These are phyloP conservation scores for Isaurus tuberculatus DNA, from an alignment of 92 coral and sea anemone genomes.

Conservation along the genomic window DNA sequence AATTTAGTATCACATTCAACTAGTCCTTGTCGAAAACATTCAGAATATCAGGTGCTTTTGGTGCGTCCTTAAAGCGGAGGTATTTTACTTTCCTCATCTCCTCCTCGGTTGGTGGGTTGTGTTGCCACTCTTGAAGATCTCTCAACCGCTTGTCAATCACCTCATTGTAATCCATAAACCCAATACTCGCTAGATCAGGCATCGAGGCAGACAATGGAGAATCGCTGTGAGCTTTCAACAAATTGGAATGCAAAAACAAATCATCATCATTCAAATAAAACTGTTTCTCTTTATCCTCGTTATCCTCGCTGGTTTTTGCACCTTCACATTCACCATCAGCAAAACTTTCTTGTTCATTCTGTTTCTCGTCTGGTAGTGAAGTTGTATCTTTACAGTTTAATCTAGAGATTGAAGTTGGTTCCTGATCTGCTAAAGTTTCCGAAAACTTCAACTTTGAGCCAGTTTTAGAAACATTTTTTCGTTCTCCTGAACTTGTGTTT, in stretches of 20 bases:
- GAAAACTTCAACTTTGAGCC: not conserved
- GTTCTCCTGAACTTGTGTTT: conserved; percentile 52
- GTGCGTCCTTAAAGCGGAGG: conserved; percentile 72
- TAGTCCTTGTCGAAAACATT: conserved; percentile 72
- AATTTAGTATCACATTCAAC: not conserved
- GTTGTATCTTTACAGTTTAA: not conserved
- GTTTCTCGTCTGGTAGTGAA: not conserved
- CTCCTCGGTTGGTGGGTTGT: conserved; percentile 70
- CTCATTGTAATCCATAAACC: conserved; percentile 88
- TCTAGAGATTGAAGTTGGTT: too few relatives aligned
- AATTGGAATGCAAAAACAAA: conserved; percentile 68
- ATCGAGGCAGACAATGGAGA: conserved; percentile 58
- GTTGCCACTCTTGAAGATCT: conserved; percentile 61
- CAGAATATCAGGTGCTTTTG: conserved; percentile 56
- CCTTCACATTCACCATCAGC: conserved; percentile 12
- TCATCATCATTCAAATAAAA: conserved; percentile 49
- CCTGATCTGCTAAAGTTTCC: conserved; percentile 25
- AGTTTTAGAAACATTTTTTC: not conserved
- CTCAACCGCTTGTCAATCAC: conserved; percentile 78
- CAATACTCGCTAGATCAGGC: conserved; percentile 82
- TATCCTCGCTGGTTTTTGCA: conserved; percentile 4
- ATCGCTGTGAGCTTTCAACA: conserved; percentile 67
- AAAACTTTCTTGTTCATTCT: not conserved
- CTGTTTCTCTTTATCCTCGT: conserved; percentile 28
- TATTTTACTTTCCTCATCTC: conserved; percentile 90